phyloP scores from a whole-genome alignment of 2,888 invertebrate species.

The Salticus scenicus region DNA sequence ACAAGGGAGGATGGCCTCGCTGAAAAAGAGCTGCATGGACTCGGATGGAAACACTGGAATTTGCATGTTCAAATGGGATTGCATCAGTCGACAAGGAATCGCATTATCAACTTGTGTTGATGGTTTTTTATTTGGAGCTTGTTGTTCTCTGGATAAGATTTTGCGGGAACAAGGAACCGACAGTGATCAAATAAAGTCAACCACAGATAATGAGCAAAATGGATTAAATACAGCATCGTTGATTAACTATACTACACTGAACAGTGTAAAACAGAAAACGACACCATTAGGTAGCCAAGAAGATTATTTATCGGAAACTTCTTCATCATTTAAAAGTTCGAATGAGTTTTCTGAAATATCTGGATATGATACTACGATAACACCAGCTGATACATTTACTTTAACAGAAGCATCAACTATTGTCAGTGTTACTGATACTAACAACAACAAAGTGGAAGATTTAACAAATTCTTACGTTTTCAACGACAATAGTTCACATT shows the following conservation, averaged over 20 bases:
- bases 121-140: slow-evolving; percentile 95
- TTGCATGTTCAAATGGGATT: slow-evolving; percentile 97
- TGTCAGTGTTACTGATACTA: too few relatives aligned
- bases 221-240: background rate
- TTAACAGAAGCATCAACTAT: too few relatives aligned
- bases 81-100: slow-evolving; percentile 90
- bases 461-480: too few relatives aligned
- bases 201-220: background rate
- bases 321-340: background rate
- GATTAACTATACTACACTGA: background rate
- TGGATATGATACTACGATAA: too few relatives aligned
- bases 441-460: too few relatives aligned
- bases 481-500: too few relatives aligned
- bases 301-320: background rate
- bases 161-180: background rate
- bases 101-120: slow-evolving; percentile 95
- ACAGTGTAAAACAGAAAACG: background rate
- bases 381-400: too few relatives aligned
- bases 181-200: background rate
- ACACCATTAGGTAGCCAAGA: background rate
- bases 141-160: slow-evolving; percentile 79
- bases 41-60: slow-evolving; percentile 83
- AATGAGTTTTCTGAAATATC: background rate
- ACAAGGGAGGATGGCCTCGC: slow-evolving; percentile 43
- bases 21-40: slow-evolving; percentile 78